These are phyloP conservation scores for Synergus japonicus DNA, from an alignment of 2,888 invertebrate species.

Conservation along the genomic window DNA sequence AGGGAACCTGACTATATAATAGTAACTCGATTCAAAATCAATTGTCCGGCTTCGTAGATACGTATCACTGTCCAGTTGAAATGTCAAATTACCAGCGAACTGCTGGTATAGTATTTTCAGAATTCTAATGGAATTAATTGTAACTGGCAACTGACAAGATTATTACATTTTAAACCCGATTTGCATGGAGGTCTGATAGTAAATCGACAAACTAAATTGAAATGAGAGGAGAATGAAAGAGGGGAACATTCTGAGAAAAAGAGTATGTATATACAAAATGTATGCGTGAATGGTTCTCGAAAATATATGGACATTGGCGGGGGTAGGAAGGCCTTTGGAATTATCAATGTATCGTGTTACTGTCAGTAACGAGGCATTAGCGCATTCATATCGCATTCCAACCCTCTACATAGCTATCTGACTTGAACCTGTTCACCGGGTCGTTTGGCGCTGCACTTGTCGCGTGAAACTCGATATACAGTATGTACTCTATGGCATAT, in stretches of 20 bases:
- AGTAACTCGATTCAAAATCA: conserved; percentile 34
- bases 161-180: conserved; percentile 24
- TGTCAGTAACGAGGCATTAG: conserved; percentile 70
- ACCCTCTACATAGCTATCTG: conserved; percentile 57
- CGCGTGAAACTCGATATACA: conserved; percentile 53
- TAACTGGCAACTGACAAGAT: conserved; percentile 32
- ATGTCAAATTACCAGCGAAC: conserved; percentile 22
- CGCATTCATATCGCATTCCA: conserved; percentile 70
- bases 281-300: not conserved
- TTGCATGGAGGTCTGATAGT: conserved; percentile 15
- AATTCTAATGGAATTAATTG: conserved; percentile 20
- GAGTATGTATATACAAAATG: not conserved
- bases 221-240: not conserved
- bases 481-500: conserved; percentile 15
- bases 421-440: conserved; percentile 51
- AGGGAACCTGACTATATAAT: not conserved
- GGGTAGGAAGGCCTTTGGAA: conserved; percentile 55
- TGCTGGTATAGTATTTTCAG: conserved; percentile 28
- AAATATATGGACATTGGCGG: conserved; percentile 49
- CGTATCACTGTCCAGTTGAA: conserved; percentile 36
- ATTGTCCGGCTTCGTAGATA: conserved; percentile 29
- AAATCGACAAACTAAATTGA: conserved; percentile 30
- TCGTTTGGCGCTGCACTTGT: conserved; percentile 58
- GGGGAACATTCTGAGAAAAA: not conserved
- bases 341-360: conserved; percentile 68